These are phyloP conservation scores for Spodoptera exigua DNA, from an alignment of 2,888 invertebrate genomes.

Conservation along the genomic window DNA sequence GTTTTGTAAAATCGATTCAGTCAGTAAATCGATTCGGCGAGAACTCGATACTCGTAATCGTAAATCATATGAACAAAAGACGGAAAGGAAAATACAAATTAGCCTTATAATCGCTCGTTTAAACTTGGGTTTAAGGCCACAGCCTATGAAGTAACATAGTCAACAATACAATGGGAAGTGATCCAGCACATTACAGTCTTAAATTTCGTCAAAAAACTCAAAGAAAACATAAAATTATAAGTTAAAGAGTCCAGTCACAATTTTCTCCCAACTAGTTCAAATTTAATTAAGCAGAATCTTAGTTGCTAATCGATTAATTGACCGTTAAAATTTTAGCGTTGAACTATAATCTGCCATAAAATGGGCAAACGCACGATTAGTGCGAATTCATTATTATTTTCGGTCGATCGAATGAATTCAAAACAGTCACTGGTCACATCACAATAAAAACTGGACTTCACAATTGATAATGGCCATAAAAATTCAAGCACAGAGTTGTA, in stretches of 20 bases:
- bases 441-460: slow-evolving; percentile 28
- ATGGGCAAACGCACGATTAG: slow-evolving; percentile 34
- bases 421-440: slow-evolving; percentile 10
- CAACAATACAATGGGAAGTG: slow-evolving; percentile 46
- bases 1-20: slow-evolving; percentile 70
- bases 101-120: slow-evolving; percentile 83
- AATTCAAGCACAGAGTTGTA: slow-evolving; percentile 7
- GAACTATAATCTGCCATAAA: slow-evolving; percentile 44
- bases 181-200: not conserved
- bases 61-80: slow-evolving; percentile 87
- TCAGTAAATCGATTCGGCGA: slow-evolving; percentile 74
- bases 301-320: slow-evolving; percentile 54
- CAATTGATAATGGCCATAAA: slow-evolving; percentile 37
- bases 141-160: slow-evolving; percentile 55
- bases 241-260: not conserved
- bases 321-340: slow-evolving; percentile 43
- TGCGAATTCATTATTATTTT: slow-evolving; percentile 37
- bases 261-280: slow-evolving; percentile 8
- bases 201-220: not conserved
- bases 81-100: slow-evolving; percentile 86
- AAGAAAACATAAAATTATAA: not conserved
- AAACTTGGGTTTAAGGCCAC: slow-evolving; percentile 57
- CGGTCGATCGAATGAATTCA: slow-evolving; percentile 19
- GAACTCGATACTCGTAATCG: slow-evolving; percentile 77
- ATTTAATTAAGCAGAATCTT: slow-evolving; percentile 39